Conservation (phyloP, 1,140 invertebrate genomes). For the Drosophila bifasciata region DNA sequence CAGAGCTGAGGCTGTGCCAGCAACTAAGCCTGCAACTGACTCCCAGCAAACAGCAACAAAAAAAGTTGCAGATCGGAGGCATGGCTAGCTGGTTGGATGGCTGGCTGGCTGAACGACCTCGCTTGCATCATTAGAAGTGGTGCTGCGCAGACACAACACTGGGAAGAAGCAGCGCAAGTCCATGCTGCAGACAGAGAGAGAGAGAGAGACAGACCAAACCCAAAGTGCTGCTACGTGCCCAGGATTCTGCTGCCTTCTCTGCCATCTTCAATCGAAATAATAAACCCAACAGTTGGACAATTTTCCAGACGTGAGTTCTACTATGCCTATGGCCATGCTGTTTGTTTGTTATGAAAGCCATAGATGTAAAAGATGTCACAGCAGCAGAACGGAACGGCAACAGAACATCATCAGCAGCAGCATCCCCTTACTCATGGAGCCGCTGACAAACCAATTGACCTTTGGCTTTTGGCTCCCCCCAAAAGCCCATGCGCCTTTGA, state of each 20-base stretch:
- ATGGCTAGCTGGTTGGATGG: constrained; percentile 25
- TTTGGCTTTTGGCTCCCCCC: constrained; percentile 42
- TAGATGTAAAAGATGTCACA: constrained; percentile 75
- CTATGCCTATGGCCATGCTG: constrained; percentile 23
- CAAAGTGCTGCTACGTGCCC: constrained; percentile 79
- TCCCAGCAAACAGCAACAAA: constrained; percentile 44
- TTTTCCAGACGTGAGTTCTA: constrained; percentile 73
- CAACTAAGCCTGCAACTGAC: constrained; percentile 14
- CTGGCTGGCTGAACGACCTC: constrained; percentile 69
- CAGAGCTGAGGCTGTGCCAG: constrained; percentile 4
- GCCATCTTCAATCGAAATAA: constrained; percentile 72
- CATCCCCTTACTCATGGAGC: constrained; percentile 3
- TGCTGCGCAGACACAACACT: constrained; percentile 52
- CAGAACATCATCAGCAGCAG: too few species aligned
- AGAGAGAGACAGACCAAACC: too few species aligned
- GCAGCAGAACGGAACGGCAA: too few species aligned
- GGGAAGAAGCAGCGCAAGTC: constrained; percentile 52
- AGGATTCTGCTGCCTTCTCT: constrained; percentile 58
- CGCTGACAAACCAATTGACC: constrained; percentile 74
- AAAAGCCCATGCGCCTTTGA: too few species aligned
- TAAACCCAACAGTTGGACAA: constrained; percentile 81
- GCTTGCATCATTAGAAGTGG: constrained; percentile 81
- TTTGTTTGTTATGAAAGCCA: constrained; percentile 49
- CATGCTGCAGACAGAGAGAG: constrained; percentile 11
- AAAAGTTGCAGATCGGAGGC: constrained; percentile 63